These are phyloP conservation scores for Balaenoptera acutorostrata DNA, from an alignment of 2,113 vertebrate genomes.

Conservation along the genomic window DNA sequence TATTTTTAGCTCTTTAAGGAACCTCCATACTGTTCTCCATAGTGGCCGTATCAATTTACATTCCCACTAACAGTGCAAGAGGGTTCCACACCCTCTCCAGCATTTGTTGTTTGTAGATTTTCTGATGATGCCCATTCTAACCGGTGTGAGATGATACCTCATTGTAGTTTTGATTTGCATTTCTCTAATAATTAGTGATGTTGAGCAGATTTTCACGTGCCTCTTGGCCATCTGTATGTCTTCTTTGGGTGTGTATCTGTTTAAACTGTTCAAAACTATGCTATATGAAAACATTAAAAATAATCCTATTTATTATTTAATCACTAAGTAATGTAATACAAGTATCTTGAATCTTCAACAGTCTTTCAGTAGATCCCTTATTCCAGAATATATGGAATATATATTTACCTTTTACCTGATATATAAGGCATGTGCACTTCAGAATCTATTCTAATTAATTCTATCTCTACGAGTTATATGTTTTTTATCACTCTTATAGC, in stretches of 20 bases:
- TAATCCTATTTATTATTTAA: background rate
- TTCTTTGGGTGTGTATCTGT: background rate
- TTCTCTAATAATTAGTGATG: too few species aligned
- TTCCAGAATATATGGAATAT: background rate
- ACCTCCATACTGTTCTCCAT: too few species aligned
- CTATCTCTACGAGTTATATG: background rate
- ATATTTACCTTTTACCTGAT: slow-evolving; percentile 22
- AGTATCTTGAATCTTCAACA: background rate
- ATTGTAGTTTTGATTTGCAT: too few species aligned
- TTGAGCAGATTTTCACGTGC: too few species aligned
- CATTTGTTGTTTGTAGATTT: too few species aligned
- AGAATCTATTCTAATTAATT: background rate
- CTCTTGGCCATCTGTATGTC: too few species aligned
- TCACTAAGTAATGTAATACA: background rate
- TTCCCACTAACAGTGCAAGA: too few species aligned
- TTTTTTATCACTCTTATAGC: background rate
- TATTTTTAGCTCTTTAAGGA: too few species aligned
- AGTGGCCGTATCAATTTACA: too few species aligned
- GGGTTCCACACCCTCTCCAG: too few species aligned
- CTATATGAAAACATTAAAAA: slow-evolving; percentile 17
- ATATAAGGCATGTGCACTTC: background rate
- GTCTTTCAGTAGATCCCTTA: background rate
- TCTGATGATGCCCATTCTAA: too few species aligned
- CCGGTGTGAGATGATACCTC: too few species aligned
- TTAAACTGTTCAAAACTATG: background rate